A percentile compares a stretch with the other conserved stretches of the same genome.
Evolutionary conservation across 2,113 vertebrate species (phyloP).

Genomic region (Fulica atra): DNA sequence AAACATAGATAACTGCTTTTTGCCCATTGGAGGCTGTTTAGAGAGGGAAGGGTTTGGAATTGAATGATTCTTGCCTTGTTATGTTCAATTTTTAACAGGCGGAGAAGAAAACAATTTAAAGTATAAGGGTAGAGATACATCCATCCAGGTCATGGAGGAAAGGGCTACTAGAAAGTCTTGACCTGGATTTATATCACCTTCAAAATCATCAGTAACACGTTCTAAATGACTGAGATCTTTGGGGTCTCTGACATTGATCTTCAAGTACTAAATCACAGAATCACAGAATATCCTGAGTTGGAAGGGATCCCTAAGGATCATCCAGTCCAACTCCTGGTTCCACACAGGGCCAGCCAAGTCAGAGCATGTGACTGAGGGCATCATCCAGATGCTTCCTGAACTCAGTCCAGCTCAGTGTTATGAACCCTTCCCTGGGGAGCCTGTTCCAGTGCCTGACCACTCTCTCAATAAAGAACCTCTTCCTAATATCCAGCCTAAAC

Average conservation of each 20-base stretch:
- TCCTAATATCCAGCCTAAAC: no score
- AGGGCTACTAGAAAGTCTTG: neutral
- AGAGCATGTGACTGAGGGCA: no score
- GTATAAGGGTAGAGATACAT: neutral
- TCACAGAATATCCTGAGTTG: no score
- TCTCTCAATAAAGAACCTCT: no score
- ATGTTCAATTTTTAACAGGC: neutral
- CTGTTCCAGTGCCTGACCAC: no score
- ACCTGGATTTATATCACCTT: neutral
- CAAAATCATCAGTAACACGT: neutral
- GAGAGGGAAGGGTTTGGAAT: neutral
- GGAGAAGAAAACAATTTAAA: neutral
- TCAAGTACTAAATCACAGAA: neutral
- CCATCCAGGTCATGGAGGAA: neutral
- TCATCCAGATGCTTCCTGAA: no score
- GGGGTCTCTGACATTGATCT: neutral
- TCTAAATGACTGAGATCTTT: neutral
- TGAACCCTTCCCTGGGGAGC: no score
- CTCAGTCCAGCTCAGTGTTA: no score
- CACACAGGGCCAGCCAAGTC: no score
- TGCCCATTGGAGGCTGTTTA: neutral
- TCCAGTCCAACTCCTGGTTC: no score
- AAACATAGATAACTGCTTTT: neutral
- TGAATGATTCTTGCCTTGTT: neutral
- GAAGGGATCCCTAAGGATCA: no score